Percentiles rank a stretch among this genome's conserved stretches.
Conservation (phyloP, 2,113 vertebrate genomes). For the Rhagologus leucostigma region DNA sequence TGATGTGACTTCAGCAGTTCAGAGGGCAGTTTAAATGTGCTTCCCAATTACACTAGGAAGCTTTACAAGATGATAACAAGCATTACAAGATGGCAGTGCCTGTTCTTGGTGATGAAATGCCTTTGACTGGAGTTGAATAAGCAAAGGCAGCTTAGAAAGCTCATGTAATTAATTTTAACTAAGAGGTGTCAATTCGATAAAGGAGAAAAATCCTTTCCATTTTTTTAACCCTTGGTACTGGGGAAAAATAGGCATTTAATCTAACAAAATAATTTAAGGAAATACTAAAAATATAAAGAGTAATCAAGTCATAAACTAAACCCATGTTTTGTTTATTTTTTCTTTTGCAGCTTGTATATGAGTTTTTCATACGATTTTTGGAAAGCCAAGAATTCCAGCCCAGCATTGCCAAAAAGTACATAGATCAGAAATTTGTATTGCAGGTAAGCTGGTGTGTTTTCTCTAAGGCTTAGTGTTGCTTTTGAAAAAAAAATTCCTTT, state of each 20-base stretch:
- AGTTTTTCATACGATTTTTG: slow-evolving; percentile 99
- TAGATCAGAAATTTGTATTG: slow-evolving; percentile 99
- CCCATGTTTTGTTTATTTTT: not conserved
- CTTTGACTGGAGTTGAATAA: slow-evolving; percentile 35
- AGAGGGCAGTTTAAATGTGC: not conserved
- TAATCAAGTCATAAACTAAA: not conserved
- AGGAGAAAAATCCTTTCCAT: not conserved
- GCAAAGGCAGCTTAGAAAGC: not conserved
- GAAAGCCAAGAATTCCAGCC: slow-evolving; percentile 99
- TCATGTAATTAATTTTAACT: not conserved
- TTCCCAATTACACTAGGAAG: slow-evolving; percentile 13
- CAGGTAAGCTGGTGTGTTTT: slow-evolving; percentile 82
- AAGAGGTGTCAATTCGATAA: not conserved
- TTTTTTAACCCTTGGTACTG: not conserved
- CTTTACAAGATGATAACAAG: not conserved
- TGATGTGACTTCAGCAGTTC: slow-evolving; percentile 33
- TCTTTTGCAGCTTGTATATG: slow-evolving; percentile 91
- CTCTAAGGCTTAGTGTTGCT: not conserved
- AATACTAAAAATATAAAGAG: not conserved
- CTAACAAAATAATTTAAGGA: not conserved
- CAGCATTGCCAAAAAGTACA: slow-evolving; percentile 99
- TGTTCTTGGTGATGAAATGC: not conserved
- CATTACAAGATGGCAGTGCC: not conserved
- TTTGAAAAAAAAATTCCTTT: not conserved
- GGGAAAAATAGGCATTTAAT: not conserved